These are phyloP conservation scores for Poeciliopsis prolifica DNA, from an alignment of 2,113 vertebrate genomes.

Conservation along the genomic window DNA sequence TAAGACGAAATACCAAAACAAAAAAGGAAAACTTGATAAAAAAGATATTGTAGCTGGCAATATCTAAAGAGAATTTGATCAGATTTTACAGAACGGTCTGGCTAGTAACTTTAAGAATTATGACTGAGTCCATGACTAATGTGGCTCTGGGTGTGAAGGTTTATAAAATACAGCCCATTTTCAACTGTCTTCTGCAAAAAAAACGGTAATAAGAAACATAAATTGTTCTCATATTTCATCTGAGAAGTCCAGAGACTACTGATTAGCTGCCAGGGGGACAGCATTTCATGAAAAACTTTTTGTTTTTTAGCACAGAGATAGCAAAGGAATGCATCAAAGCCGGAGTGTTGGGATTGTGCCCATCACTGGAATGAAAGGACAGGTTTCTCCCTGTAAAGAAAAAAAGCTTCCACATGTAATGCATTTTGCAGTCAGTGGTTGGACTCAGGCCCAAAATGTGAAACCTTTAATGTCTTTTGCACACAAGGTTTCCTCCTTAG, in stretches of 20 bases:
- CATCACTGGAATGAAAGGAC: constrained; percentile 67
- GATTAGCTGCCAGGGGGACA: constrained; percentile 60
- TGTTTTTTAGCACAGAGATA: constrained; percentile 69
- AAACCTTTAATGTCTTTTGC: constrained; percentile 72
- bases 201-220: constrained; percentile 24
- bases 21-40: not conserved
- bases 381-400: constrained; percentile 56
- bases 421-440: constrained; percentile 63
- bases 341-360: constrained; percentile 51
- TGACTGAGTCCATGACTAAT: constrained; percentile 51
- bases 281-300: constrained; percentile 58
- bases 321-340: constrained; percentile 74
- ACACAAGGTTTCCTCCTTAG: constrained; percentile 67
- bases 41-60: not conserved
- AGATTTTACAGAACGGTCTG: not conserved
- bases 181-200: not conserved
- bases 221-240: constrained; percentile 47
- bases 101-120: constrained; percentile 27
- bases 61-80: not conserved
- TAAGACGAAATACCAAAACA: not conserved
- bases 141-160: constrained; percentile 45
- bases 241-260: constrained; percentile 53
- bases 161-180: constrained; percentile 40
- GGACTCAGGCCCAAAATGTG: constrained; percentile 51
- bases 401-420: constrained; percentile 53